Evolutionary conservation across 2,797 vertebrate genomes (phyloP).

Genomic region (Poecilia velifera): DNA sequence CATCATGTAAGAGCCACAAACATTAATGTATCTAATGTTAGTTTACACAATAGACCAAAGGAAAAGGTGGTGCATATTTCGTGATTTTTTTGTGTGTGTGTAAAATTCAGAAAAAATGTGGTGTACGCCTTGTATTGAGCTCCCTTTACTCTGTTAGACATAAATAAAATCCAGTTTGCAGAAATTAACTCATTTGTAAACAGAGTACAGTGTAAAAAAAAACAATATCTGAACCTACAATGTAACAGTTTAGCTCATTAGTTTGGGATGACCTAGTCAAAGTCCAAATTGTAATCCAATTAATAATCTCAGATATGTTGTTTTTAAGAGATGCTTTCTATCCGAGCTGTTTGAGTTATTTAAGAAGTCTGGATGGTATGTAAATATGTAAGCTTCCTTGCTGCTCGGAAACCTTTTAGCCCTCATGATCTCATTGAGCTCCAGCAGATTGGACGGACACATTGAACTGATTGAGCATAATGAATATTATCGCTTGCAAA

Average conservation of each 20-base stretch:
- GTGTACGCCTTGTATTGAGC: not conserved
- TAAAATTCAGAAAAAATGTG: not conserved
- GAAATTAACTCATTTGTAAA: not conserved
- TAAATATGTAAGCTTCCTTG: conserved; percentile 2
- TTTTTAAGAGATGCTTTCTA: not conserved
- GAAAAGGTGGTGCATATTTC: not conserved
- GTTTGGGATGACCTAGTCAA: not conserved
- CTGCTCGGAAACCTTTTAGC: conserved; percentile 47
- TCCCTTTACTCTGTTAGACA: not conserved
- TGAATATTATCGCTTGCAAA: conserved; percentile 29
- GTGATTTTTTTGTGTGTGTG: not conserved
- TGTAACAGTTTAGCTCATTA: not conserved
- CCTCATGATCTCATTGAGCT: conserved; percentile 45
- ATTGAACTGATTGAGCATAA: conserved; percentile 37
- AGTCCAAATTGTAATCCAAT: not conserved
- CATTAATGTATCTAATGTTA: not conserved
- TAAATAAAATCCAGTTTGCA: not conserved
- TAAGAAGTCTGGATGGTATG: not conserved
- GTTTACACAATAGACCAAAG: not conserved
- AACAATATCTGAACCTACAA: not conserved
- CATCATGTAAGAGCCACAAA: not conserved
- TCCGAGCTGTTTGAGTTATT: not conserved
- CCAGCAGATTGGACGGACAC: conserved; percentile 38
- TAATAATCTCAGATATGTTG: not conserved
- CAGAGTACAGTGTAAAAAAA: not conserved